Evolutionary conservation across 2,888 invertebrate genomes (phyloP).

Genomic region (Subacronicta megacephala): DNA sequence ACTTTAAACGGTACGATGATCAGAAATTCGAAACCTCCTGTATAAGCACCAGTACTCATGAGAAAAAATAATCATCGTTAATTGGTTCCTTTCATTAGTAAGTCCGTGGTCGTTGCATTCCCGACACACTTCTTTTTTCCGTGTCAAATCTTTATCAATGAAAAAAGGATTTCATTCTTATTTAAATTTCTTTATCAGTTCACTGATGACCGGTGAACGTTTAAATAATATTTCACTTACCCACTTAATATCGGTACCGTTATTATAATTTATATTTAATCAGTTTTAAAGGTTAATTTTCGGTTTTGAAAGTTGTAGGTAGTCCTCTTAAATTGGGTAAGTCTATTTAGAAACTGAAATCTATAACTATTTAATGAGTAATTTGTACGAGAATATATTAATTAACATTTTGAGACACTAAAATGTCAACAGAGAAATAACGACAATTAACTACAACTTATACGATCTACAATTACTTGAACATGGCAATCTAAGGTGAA

Average conservation of each 20-base stretch:
- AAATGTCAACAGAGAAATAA: not conserved
- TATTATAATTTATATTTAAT: slow-evolving; percentile 32
- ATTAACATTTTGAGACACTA: no score
- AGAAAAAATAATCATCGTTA: slow-evolving; percentile 88
- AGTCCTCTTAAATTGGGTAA: not conserved
- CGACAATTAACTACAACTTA: not conserved
- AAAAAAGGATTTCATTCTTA: slow-evolving; percentile 88
- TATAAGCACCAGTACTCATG: slow-evolving; percentile 74
- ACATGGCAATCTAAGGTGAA: slow-evolving; percentile 9
- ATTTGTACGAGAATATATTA: no score
- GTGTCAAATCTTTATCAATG: slow-evolving; percentile 89
- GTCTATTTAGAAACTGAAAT: no score
- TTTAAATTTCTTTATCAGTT: slow-evolving; percentile 85
- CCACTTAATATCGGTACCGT: slow-evolving; percentile 55
- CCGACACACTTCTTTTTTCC: slow-evolving; percentile 81
- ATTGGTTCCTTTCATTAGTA: slow-evolving; percentile 90
- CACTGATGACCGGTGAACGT: slow-evolving; percentile 75
- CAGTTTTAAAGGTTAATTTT: slow-evolving; percentile 5
- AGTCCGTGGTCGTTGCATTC: slow-evolving; percentile 84
- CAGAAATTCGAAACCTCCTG: slow-evolving; percentile 63
- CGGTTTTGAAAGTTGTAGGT: not conserved
- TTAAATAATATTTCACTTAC: slow-evolving; percentile 78
- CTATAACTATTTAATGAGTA: no score
- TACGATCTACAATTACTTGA: slow-evolving; percentile 17
- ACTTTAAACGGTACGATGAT: not conserved